A percentile compares a stretch with the other conserved stretches of the same genome.
Conservation (phyloP, 1,140 invertebrate genomes). For the Pachypeltis micranthus region DNA sequence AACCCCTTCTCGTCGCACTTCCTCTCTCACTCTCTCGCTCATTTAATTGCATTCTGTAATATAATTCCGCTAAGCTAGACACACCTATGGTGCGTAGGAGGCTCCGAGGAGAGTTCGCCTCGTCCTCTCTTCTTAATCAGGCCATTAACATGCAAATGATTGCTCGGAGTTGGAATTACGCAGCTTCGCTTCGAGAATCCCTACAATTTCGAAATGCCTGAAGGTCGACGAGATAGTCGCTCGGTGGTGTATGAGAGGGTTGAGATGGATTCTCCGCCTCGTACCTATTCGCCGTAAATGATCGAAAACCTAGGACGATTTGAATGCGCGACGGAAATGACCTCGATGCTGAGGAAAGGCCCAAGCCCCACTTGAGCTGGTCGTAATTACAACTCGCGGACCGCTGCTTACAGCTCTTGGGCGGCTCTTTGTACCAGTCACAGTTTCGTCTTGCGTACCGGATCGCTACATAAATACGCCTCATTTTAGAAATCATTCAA, state of each 20-base stretch:
- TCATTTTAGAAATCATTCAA: too few relatives aligned
- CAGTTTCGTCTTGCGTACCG: too few relatives aligned
- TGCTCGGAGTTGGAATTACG: constrained; percentile 13
- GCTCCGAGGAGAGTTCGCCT: neutral
- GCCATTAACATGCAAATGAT: constrained; percentile 17
- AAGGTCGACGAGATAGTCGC: constrained; percentile 1
- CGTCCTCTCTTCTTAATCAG: constrained; percentile 9
- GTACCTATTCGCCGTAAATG: too few relatives aligned
- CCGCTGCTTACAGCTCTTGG: too few relatives aligned
- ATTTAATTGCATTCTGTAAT: constrained; percentile 8
- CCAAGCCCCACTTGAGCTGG: too few relatives aligned
- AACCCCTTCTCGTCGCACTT: neutral
- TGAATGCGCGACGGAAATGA: too few relatives aligned
- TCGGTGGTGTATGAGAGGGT: neutral
- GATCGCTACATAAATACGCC: too few relatives aligned
- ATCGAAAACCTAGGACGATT: too few relatives aligned
- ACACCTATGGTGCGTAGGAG: constrained; percentile 3
- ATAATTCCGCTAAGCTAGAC: constrained; percentile 9
- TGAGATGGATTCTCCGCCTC: neutral
- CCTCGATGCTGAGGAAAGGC: too few relatives aligned
- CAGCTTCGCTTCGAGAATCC: constrained; percentile 12
- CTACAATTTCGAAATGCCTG: constrained; percentile 12
- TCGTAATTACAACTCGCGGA: too few relatives aligned
- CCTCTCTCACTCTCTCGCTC: neutral
- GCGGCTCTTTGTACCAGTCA: too few relatives aligned